Base-by-base conservation (phyloP, 2,113 vertebrate species). In the Gambusia holbrooki region DNA sequence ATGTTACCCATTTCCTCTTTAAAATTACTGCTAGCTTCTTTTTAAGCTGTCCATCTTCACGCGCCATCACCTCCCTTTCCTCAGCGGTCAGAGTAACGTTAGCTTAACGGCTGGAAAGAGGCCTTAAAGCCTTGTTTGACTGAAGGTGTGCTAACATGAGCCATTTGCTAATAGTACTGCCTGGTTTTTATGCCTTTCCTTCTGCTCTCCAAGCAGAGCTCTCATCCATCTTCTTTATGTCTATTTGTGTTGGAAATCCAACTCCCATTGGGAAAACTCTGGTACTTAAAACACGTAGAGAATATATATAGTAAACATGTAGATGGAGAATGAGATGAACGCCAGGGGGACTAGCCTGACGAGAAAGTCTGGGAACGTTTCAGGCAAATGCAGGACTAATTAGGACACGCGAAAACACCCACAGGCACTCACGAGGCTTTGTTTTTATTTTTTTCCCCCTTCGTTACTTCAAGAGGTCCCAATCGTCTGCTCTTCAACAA, bases 161-260 rank as follows among this genome's bases (percentile, higher is more conserved):
- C 79, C 51, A 62, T 71, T 69, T 68, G 84, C 79, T 76, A 73
- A 86, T 71, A 75, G 83, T 69, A 30, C 9, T 32, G 82, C 73
- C 73, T 72, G 73, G 45, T 58, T 62, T 79, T 77, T 82, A 84
- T 77, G 77, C 77, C 61, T 65, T 65, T 66, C 29, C 70, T 84
- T 22, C 61, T 72, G 40, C 80, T 66, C 1, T 19, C 35, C 37
- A 69, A 78, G 87, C 79, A 0, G 60, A 83, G 73, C 86, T 83
- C 58, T 84, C 85, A 90, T 92, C 82, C 33, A 77, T 89, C 83
- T 73, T 84, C 77, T 90, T 91, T 87, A 91, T 87, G 84, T 83
- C 83, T 85, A 75, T 90, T 91, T 90, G 84, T 87, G 79, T 71
- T 82, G 75, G 69, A 87, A 83, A 79, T 82, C 82, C 22, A 74